Conservation (phyloP, 2,888 invertebrate species). For the Drosophila sordidula region DNA sequence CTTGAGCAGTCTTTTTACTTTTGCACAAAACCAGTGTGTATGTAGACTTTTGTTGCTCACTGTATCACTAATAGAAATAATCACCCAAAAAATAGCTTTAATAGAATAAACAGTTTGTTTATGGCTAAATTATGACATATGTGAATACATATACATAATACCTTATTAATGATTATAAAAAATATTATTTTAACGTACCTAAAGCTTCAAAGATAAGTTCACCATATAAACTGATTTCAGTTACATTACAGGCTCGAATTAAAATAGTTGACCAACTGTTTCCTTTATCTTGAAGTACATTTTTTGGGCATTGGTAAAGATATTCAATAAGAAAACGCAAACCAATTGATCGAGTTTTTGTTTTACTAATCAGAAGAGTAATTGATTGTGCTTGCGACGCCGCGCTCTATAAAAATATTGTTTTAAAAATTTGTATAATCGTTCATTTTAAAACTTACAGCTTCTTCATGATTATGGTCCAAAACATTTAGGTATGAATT, state of each 20-base stretch:
- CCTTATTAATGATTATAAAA: not conserved
- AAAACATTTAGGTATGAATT: conserved; percentile 31
- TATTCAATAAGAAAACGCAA: conserved; percentile 45
- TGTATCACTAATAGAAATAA: no score
- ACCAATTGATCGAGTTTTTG: conserved; percentile 38
- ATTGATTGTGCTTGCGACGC: conserved; percentile 34
- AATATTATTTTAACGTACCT: conserved; percentile 35
- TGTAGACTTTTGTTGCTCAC: no score
- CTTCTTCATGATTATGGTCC: conserved; percentile 12
- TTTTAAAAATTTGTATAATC: not conserved
- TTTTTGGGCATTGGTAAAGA: conserved; percentile 20
- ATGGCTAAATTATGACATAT: no score
- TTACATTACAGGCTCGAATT: conserved; percentile 39
- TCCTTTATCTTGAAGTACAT: conserved; percentile 30
- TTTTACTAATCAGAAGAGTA: conserved; percentile 31
- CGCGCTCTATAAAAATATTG: conserved; percentile 4
- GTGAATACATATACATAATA: not conserved
- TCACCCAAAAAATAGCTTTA: no score
- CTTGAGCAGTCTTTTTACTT: no score
- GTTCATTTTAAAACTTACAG: conserved; percentile 18
- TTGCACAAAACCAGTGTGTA: no score
- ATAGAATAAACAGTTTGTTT: no score
- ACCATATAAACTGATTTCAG: conserved; percentile 45
- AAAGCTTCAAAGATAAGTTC: conserved; percentile 47
- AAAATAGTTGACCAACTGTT: conserved; percentile 43